Percentiles rank a stretch among this genome's conserved stretches.
Evolutionary conservation across 2,113 vertebrate species (phyloP).

Genomic region (Cynoglossus semilaevis): DNA sequence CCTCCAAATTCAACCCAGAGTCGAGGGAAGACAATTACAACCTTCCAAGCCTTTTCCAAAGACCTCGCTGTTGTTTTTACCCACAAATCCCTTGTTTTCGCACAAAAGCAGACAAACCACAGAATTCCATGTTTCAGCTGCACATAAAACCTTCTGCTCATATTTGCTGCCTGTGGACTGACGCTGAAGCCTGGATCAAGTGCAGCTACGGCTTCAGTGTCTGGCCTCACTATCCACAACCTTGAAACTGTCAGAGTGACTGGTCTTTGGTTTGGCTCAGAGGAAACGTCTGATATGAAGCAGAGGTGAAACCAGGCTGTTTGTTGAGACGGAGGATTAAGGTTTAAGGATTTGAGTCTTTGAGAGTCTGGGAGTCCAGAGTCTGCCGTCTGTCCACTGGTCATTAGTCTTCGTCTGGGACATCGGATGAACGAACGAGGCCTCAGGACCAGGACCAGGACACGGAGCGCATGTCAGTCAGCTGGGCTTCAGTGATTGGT

Average conservation of each 20-base stretch:
- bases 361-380: constrained; percentile 20
- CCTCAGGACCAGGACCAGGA: constrained; percentile 54
- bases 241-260: constrained; percentile 42
- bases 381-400: constrained; percentile 52
- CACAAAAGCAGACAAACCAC: constrained; percentile 26
- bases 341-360: constrained; percentile 42
- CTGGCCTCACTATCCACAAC: constrained; percentile 31
- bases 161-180: constrained; percentile 23
- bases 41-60: constrained; percentile 43
- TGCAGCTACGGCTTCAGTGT: constrained; percentile 41
- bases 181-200: constrained; percentile 27
- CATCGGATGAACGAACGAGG: constrained; percentile 44
- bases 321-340: constrained; percentile 55
- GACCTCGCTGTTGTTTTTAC: constrained; percentile 46
- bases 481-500: constrained; percentile 44
- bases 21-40: constrained; percentile 41
- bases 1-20: constrained; percentile 43
- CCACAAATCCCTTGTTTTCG: constrained; percentile 45
- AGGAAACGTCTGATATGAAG: constrained; percentile 45
- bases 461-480: constrained; percentile 39
- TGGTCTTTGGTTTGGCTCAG: constrained; percentile 49
- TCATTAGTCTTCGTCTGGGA: constrained; percentile 51
- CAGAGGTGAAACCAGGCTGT: constrained; percentile 36
- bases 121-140: constrained; percentile 20
- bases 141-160: constrained; percentile 25